Evolutionary conservation across 2,797 vertebrate species (phyloP).

Genomic region (Micropoecilia bifurca): DNA sequence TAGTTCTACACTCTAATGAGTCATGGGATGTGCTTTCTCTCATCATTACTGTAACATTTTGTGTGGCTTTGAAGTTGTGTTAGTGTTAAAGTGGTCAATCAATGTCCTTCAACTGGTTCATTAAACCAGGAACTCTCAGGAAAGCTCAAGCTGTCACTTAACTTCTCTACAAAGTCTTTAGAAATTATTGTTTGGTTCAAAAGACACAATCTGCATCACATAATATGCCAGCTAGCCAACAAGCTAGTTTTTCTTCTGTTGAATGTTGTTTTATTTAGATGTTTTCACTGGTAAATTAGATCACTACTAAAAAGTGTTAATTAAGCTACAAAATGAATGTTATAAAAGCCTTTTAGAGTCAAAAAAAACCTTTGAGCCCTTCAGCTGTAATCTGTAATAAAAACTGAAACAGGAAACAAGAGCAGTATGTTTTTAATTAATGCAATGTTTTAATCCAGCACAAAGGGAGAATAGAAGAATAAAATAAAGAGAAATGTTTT

Average conservation of each 20-base stretch:
- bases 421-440: constrained; percentile 11
- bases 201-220: no score
- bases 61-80: neutral
- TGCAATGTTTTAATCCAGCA: neutral
- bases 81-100: neutral
- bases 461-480: constrained; percentile 22
- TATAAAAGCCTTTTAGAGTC: neutral
- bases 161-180: neutral
- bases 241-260: neutral
- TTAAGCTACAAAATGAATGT: neutral
- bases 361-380: neutral
- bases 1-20: neutral
- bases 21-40: neutral
- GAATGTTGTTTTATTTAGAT: constrained; percentile 1
- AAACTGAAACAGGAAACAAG: neutral
- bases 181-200: neutral
- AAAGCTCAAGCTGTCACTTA: neutral
- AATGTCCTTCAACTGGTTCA: neutral
- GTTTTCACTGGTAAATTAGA: neutral
- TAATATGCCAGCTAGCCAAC: no score
- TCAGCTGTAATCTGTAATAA: neutral
- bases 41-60: neutral
- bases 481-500: constrained; percentile 28
- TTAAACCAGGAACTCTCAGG: neutral
- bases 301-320: neutral